Base-by-base conservation (phyloP, 2,113 vertebrate genomes). In the Jacana jacana region DNA sequence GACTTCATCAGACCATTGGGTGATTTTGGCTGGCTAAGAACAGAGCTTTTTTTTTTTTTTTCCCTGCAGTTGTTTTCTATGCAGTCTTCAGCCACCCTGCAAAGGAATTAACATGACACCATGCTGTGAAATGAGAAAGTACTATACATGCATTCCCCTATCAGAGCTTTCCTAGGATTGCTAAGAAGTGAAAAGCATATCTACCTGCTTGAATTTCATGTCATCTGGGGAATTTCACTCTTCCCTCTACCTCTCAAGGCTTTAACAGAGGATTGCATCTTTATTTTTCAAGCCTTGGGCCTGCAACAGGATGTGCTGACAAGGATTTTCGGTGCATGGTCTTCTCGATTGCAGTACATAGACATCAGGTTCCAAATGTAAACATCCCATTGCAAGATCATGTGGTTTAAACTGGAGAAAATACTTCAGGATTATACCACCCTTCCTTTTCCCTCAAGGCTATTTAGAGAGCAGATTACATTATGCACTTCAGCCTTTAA, bases 61-160 rank as follows among this genome's bases (percentile, higher is more conserved):
- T 2, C 71, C 88, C 97, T 96, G 94, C 95, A 93, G 94, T 97
- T 91, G 77, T 97, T 97, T 96, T 81, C 95, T 95, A 83, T 55
- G 94, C 91, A 93, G 96, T 93, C 86, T 95, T 95, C 89, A 96
- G 87, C 92, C 80, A 90, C 64, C 37, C 89, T 97, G 94, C 95
- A 97, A 97, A 95, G 81, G 95, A 92, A 97, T 97, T 96, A 97
- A 94, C 89, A 96, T 90, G 93, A 97, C 95, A 93, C 88, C 96
- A 89, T 13, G 94, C 95, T 96, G 89, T 63, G 93, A 95, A 81
- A 96, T 87, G 95, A 92, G 94, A 87, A 96, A 97, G 81, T 86
- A 85, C 93, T 78, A 27, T 64, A 73, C 73, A 71, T 71, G 79
- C 64, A 85, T 37, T 86, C 52, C 68, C 30, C 60, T 93, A 63